Percentiles rank a stretch among this genome's conserved stretches.
Evolutionary conservation across 2,888 invertebrate species (phyloP).

Genomic region (Dryadula phaetusa): DNA sequence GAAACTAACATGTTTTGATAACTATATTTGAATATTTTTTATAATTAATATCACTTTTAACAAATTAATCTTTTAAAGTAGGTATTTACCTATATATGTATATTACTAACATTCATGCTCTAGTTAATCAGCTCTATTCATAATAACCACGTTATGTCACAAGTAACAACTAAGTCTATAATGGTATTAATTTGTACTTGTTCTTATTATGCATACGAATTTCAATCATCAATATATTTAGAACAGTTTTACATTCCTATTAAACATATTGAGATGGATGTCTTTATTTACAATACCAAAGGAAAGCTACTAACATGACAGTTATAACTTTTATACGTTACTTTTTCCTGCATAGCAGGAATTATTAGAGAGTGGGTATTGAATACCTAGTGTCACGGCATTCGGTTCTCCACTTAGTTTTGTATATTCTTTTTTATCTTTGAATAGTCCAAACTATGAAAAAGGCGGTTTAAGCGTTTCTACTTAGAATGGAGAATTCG

Average conservation of each 20-base stretch:
- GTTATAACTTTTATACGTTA: too few species aligned
- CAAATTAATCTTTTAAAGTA: neutral
- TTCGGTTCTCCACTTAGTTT: too few species aligned
- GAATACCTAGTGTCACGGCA: too few species aligned
- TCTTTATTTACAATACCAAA: too few species aligned
- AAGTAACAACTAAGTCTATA: neutral
- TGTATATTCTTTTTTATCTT: too few species aligned
- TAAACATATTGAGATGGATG: neutral
- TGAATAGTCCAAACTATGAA: too few species aligned
- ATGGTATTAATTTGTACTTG: neutral
- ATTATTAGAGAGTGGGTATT: too few species aligned
- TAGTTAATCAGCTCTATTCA: slow-evolving; percentile 8
- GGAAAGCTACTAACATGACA: too few species aligned
- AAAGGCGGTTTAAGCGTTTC: too few species aligned
- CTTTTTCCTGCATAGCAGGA: too few species aligned
- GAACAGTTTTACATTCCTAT: neutral
- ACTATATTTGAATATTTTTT: neutral
- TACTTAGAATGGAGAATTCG: too few species aligned
- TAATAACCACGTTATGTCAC: neutral
- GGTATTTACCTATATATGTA: neutral
- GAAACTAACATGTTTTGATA: neutral
- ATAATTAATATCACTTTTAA: neutral
- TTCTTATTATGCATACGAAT: neutral
- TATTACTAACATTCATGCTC: slow-evolving; percentile 4
- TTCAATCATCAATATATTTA: neutral